Evolutionary conservation across 2,797 vertebrate species (phyloP).

Genomic region (Petrocephalus schoutedeni): DNA sequence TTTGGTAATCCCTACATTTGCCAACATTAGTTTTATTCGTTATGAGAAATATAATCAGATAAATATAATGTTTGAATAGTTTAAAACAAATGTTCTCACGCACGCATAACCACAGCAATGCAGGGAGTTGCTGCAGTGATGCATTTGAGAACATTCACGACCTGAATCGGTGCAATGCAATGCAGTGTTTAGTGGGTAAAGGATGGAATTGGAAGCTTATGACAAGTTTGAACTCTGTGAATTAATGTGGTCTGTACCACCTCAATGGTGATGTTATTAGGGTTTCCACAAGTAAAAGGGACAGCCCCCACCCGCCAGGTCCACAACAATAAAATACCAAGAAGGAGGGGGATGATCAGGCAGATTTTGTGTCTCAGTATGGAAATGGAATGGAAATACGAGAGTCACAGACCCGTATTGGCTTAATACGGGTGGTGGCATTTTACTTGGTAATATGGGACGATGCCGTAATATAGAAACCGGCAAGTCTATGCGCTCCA

Average conservation of each 20-base stretch:
- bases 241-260: not conserved
- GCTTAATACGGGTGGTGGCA: not conserved
- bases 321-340: too few relatives aligned
- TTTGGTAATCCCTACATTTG: not conserved
- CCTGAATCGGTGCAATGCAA: not conserved
- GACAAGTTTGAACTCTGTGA: not conserved
- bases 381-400: too few relatives aligned
- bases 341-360: too few relatives aligned
- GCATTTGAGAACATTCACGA: not conserved
- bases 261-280: not conserved
- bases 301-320: too few relatives aligned
- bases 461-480: not conserved
- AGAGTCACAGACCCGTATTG: not conserved
- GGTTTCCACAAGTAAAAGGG: not conserved
- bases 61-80: not conserved
- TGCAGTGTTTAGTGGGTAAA: not conserved
- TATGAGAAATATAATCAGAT: not conserved
- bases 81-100: not conserved
- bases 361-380: too few relatives aligned
- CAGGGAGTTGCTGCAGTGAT: not conserved
- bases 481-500: not conserved
- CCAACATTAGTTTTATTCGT: not conserved
- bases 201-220: not conserved
- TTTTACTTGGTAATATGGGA: not conserved
- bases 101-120: not conserved